Base-by-base conservation (phyloP, 2,113 vertebrate species). In the Thryonomys swinderianus region DNA sequence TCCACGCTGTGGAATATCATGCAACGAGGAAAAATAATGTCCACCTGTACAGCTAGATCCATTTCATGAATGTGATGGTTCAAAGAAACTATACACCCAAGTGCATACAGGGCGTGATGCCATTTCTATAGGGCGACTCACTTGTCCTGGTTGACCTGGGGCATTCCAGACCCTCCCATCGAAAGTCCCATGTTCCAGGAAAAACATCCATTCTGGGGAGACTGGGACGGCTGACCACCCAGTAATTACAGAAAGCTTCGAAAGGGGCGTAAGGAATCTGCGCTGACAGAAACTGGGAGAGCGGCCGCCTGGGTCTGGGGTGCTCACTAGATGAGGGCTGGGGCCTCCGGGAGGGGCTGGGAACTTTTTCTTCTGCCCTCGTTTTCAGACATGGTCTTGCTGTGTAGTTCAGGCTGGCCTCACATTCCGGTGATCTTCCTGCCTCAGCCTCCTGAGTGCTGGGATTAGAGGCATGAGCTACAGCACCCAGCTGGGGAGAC, bases 21-120 rank as follows among this genome's bases (percentile, higher is more conserved):
- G 7, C 48, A 57, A 5, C 42, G 37, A 8, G 0, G 20, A 55
- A 79, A 85, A 27, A 37, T 4, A 10, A 7, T 2, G 3, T 4
- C 17, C 2, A 37, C 42, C 4, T 0, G 0, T 5, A 16, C 3
- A 42, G 23, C 8, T 6, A 16, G 2, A 7, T 8, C 0, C 2
- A 3, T 20, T 42, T 32, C 45, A 1, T 1, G 51, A n/a, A 5
- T 40, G 2, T 23, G 25, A 5, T 32, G 40, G 42, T 27, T 27
- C 71, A 27, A 2, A 66, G 62, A 67, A 27, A 1, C 61, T n/a
- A 18, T 12, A 9, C 13, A 0, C 7, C 0, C 23, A 73, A 48
- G 55, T 11, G 59, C 30, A 27, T 20, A 5, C 12, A 4, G 3
- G 0, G 25, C 69, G 1, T 7, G 30, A 34, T 2, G 4, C 12